phyloP scores from a whole-genome alignment of 2,113 vertebrate genomes.

The Scolopax mira region DNA sequence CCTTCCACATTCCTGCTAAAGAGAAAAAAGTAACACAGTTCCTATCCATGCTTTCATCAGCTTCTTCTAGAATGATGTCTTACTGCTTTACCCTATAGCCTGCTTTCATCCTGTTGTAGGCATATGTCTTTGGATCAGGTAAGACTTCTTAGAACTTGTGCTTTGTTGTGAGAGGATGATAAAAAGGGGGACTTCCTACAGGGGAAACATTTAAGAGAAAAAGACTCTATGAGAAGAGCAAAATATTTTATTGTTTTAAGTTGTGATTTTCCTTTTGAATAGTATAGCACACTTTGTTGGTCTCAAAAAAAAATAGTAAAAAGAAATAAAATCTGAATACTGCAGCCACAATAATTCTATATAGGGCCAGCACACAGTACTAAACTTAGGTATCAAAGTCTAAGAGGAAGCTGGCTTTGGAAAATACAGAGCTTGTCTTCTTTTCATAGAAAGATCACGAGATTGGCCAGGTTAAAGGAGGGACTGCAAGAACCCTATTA shows the following conservation, averaged over 20 bases:
- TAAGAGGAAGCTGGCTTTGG: background rate
- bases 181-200: background rate
- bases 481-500: background rate
- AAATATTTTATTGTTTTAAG: background rate
- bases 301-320: background rate
- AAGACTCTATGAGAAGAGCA: background rate
- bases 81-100: accelerated
- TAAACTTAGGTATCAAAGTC: background rate
- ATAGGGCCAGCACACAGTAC: background rate
- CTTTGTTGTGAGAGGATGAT: background rate
- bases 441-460: background rate
- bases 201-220: background rate
- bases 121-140: background rate
- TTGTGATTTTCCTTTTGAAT: background rate
- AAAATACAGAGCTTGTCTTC: background rate
- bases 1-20: background rate
- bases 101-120: background rate
- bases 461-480: background rate
- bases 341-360: background rate
- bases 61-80: background rate
- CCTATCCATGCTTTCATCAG: background rate
- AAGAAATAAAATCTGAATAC: background rate
- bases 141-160: background rate
- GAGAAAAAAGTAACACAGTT: background rate
- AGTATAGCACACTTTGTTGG: background rate